phyloP scores from a whole-genome alignment of 1,140 invertebrate species.

The Euglossa dilemma region DNA sequence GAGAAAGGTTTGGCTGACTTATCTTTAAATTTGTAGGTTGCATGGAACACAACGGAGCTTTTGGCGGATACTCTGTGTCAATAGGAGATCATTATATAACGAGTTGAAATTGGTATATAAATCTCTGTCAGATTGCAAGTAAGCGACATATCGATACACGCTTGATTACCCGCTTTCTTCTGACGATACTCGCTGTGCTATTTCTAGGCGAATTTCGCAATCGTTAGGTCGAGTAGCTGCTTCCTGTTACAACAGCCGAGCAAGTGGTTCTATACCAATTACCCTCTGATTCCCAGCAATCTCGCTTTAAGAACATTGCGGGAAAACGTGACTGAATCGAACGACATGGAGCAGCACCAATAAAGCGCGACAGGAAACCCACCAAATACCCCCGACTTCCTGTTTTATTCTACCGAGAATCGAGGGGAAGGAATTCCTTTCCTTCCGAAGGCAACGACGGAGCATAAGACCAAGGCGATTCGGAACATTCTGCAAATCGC shows the following conservation, averaged over 20 bases:
- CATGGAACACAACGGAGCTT: too few relatives aligned
- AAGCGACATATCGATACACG: too few relatives aligned
- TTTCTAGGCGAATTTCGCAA: not conserved
- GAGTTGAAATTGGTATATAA: too few relatives aligned
- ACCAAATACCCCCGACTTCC: not conserved
- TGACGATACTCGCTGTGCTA: too few relatives aligned
- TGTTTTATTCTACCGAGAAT: not conserved
- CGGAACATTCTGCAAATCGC: not conserved
- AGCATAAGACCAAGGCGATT: conserved; percentile 23
- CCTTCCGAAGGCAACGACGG: not conserved
- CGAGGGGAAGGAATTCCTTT: conserved; percentile 5
- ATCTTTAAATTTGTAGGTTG: too few relatives aligned
- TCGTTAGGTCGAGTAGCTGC: not conserved
- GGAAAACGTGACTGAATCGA: not conserved
- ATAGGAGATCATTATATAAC: too few relatives aligned
- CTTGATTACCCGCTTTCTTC: too few relatives aligned
- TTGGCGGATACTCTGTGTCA: too few relatives aligned
- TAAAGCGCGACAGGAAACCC: not conserved
- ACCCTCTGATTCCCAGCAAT: not conserved
- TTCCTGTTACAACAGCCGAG: not conserved
- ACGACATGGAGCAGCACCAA: not conserved
- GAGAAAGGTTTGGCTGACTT: too few relatives aligned
- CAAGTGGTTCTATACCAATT: not conserved
- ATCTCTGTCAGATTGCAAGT: too few relatives aligned
- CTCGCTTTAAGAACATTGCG: not conserved